Evolutionary conservation across 1,140 invertebrate species (phyloP).

Genomic region (Drosophila mojavensis): DNA sequence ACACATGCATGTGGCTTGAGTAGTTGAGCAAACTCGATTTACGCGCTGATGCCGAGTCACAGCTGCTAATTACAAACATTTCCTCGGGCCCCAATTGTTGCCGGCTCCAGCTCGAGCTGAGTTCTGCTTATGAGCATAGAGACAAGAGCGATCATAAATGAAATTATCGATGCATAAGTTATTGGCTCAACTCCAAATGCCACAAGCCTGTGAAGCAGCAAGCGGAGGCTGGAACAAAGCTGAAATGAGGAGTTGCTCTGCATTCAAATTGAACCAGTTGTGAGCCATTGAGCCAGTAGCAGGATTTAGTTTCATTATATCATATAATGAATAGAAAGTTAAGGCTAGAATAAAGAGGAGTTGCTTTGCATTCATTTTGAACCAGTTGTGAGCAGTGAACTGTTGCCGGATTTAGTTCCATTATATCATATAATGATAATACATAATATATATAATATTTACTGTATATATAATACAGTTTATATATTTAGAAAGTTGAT

Average conservation of each 20-base stretch:
- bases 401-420: too few species aligned
- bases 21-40: conserved; percentile 28
- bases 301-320: background rate
- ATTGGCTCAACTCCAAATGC: conserved; percentile 42
- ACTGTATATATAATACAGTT: too few species aligned
- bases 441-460: too few species aligned
- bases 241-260: background rate
- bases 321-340: background rate
- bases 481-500: too few species aligned
- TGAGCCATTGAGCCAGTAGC: background rate
- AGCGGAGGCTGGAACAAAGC: background rate
- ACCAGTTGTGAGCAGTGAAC: too few species aligned
- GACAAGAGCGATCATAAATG: conserved; percentile 75
- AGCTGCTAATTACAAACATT: conserved; percentile 37
- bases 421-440: too few species aligned
- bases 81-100: background rate
- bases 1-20: background rate
- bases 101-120: background rate
- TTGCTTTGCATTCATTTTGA: too few species aligned
- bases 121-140: background rate
- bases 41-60: conserved; percentile 3
- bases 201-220: background rate
- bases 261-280: background rate
- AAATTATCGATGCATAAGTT: conserved; percentile 60
- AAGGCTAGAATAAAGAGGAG: too few species aligned